Conservation (phyloP, 2,888 invertebrate genomes). For the Strigamia maritima region DNA sequence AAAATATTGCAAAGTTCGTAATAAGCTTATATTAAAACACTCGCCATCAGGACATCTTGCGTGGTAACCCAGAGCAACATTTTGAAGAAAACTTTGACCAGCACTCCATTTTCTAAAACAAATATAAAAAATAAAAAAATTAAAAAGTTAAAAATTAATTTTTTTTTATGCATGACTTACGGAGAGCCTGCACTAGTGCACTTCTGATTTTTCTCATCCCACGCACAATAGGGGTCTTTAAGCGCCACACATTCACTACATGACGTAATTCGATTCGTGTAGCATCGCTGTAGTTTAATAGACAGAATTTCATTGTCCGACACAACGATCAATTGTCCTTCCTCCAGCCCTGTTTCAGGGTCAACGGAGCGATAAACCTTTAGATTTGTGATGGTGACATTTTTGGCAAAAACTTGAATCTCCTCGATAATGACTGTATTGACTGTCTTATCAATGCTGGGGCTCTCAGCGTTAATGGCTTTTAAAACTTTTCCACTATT, state of each 20-base stretch:
- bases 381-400: constrained; percentile 76
- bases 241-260: constrained; percentile 88
- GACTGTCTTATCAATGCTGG: constrained; percentile 74
- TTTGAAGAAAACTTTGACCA: constrained; percentile 78
- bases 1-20: too few species aligned
- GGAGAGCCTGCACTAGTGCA: constrained; percentile 54
- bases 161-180: constrained; percentile 39
- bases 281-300: constrained; percentile 83
- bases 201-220: constrained; percentile 82
- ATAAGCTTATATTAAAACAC: too few species aligned
- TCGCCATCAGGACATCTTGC: constrained; percentile 61
- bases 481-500: constrained; percentile 89
- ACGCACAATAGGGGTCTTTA: constrained; percentile 97
- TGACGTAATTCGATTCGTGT: constrained; percentile 79
- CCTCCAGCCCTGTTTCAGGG: constrained; percentile 54
- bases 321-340: constrained; percentile 82
- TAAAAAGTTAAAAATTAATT: not conserved
- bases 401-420: constrained; percentile 72
- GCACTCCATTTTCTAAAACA: constrained; percentile 65
- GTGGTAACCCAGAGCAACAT: constrained; percentile 71
- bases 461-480: constrained; percentile 78
- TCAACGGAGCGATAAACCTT: constrained; percentile 54
- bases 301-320: constrained; percentile 82
- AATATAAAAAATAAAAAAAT: too few species aligned
- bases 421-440: constrained; percentile 83